phyloP scores from a whole-genome alignment of 2,113 vertebrate species.

The Eretmochelys imbricata region DNA sequence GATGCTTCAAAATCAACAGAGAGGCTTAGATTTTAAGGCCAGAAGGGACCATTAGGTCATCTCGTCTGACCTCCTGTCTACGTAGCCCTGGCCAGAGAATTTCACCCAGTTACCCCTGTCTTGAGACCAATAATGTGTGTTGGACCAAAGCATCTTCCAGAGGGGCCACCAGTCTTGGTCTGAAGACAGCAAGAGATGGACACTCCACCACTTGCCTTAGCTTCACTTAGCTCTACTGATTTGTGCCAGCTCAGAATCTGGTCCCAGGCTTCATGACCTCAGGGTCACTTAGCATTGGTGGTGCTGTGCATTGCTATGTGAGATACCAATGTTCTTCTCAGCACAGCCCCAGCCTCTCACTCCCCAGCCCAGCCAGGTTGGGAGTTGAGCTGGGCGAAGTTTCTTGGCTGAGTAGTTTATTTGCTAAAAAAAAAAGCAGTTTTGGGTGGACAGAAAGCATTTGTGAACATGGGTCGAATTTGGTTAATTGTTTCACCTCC shows the following conservation, averaged over 20 bases:
- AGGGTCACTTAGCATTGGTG: not conserved
- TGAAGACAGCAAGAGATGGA: not conserved
- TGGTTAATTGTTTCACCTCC: too few species aligned
- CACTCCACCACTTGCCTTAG: not conserved
- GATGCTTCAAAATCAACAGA: not conserved
- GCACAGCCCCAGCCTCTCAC: not conserved
- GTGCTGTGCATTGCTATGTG: not conserved
- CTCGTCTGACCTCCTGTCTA: not conserved
- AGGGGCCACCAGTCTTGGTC: not conserved
- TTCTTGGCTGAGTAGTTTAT: not conserved
- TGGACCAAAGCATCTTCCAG: not conserved
- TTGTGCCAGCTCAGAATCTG: not conserved
- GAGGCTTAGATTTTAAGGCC: not conserved
- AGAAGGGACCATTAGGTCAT: not conserved
- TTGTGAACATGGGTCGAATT: not conserved
- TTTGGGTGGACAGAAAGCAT: not conserved
- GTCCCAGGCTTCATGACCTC: not conserved
- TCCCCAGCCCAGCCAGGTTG: too few species aligned
- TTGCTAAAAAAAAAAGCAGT: not conserved
- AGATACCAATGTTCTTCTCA: not conserved
- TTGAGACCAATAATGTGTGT: not conserved
- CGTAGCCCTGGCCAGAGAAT: accelerated
- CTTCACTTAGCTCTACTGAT: not conserved
- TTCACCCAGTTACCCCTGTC: accelerated
- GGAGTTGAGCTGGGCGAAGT: not conserved